Conservation (phyloP, 2,113 vertebrate genomes). For the Phaethornis superciliosus region DNA sequence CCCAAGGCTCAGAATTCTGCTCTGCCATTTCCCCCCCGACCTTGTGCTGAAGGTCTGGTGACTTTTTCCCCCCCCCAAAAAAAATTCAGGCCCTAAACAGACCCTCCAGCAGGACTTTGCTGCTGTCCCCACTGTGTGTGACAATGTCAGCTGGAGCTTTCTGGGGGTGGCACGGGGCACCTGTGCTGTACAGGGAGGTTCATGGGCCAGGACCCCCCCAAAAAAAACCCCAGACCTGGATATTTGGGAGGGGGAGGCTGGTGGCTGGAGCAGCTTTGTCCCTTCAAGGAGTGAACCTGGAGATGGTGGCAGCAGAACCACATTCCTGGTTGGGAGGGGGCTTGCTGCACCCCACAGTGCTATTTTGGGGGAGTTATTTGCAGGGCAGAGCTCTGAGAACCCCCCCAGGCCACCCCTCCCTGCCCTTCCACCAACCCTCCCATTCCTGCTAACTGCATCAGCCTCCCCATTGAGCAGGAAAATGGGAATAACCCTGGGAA, state of each 20-base stretch:
- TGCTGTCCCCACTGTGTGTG: fast-evolving
- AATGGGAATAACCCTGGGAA: neutral
- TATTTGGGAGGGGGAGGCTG: too few relatives aligned
- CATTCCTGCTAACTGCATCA: fast-evolving
- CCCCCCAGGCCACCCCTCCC: neutral
- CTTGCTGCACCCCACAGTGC: fast-evolving
- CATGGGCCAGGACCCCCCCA: neutral
- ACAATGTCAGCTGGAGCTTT: fast-evolving
- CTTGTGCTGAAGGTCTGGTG: neutral
- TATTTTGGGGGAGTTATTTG: fast-evolving
- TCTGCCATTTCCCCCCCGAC: neutral
- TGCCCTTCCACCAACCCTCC: neutral
- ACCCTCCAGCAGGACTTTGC: neutral
- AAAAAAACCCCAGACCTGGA: neutral
- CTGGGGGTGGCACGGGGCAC: neutral
- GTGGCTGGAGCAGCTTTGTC: neutral
- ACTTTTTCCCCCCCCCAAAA: neutral
- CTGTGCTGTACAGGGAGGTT: fast-evolving
- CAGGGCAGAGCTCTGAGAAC: neutral
- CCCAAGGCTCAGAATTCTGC: fast-evolving
- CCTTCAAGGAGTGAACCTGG: neutral
- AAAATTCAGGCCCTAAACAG: fast-evolving
- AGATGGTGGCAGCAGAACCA: fast-evolving
- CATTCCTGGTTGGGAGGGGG: fast-evolving
- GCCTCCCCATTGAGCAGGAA: fast-evolving